Base-by-base conservation (phyloP, 2,888 invertebrate genomes). In the Cordilura impudica region DNA sequence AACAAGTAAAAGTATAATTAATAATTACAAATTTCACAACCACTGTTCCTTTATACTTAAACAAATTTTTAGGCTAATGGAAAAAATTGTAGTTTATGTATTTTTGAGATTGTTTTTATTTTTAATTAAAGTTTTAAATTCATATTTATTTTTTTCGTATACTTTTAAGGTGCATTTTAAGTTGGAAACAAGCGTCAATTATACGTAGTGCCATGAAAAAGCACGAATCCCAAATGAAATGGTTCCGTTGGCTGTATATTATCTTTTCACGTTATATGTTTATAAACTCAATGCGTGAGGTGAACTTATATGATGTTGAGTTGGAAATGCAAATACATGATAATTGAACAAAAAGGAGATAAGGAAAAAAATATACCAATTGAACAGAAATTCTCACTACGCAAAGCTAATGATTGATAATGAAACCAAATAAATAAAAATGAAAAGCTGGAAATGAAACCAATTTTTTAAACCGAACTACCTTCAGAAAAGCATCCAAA, bases 171-270 rank as follows among this genome's bases (percentile, higher is more conserved):
- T 94, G 93, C 88, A 93, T 94, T 87, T 91, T 93, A 35, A 92
- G 92, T 70, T 92, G 92, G 91, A 90, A 91, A 4, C 93, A 93
- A 82, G 92, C 93, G 65, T 87, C 91, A 3, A 88, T 91, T 21
- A 90, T 94, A 23, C 91, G 95, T 88, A 90, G 91, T 82, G 97
- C 98, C 3, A 98, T 98, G 97, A 91, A 92, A 82, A 92, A 93
- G 69, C 98, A 99, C 89, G 90, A 92, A 83, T 96, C 97, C n/a
- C 99, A 99, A 89, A 93, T 97, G 91, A 93, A 96, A 43, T 99
- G 99, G 99, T 99, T 96, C 90, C 93, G 99, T 70, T 93, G 93
- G 87, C 91, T 99, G 3, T 99, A 98, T 87, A 93, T 98, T 84
- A 87, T 93, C 47, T 95, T 97, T 90, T 98, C 98, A 12, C 93